Evolutionary conservation across 2,888 invertebrate species (phyloP).

Genomic region (Callyntrura sp.): DNA sequence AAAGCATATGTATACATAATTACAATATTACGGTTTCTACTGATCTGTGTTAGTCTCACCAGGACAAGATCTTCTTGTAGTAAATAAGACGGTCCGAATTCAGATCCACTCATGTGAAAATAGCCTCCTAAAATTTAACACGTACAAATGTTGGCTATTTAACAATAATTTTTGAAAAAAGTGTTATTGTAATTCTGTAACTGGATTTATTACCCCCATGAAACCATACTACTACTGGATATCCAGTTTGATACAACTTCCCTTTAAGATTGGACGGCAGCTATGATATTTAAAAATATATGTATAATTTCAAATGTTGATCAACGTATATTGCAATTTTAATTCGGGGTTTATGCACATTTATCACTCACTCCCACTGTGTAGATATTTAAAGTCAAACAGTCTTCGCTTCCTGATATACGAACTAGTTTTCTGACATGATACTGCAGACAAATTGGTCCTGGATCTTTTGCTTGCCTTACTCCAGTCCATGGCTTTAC

Average conservation of each 20-base stretch:
- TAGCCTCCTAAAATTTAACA: conserved; percentile 42
- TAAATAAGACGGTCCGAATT: conserved; percentile 70
- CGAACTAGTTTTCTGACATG: conserved; percentile 69
- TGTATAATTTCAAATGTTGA: not conserved
- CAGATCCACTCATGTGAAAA: conserved; percentile 59
- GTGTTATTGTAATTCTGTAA: too few relatives aligned
- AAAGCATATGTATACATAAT: not conserved
- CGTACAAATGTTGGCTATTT: not conserved
- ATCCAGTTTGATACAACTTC: conserved; percentile 49
- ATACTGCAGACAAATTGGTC: conserved; percentile 75
- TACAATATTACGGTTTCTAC: not conserved
- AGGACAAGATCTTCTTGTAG: conserved; percentile 73
- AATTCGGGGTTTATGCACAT: not conserved
- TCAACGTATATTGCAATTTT: not conserved
- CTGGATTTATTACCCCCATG: conserved; percentile 73
- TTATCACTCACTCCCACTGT: conserved; percentile 65
- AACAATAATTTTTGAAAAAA: too few relatives aligned
- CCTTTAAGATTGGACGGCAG: conserved; percentile 37
- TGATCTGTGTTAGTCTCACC: too few relatives aligned
- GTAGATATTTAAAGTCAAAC: conserved; percentile 67
- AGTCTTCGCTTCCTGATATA: conserved; percentile 72
- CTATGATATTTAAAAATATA: conserved; percentile 37
- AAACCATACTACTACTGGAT: conserved; percentile 66
- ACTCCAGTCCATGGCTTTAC: conserved; percentile 71
- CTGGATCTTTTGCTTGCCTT: conserved; percentile 65